Base-by-base conservation (phyloP, 2,113 vertebrate genomes). In the Hiodon tergisus region DNA sequence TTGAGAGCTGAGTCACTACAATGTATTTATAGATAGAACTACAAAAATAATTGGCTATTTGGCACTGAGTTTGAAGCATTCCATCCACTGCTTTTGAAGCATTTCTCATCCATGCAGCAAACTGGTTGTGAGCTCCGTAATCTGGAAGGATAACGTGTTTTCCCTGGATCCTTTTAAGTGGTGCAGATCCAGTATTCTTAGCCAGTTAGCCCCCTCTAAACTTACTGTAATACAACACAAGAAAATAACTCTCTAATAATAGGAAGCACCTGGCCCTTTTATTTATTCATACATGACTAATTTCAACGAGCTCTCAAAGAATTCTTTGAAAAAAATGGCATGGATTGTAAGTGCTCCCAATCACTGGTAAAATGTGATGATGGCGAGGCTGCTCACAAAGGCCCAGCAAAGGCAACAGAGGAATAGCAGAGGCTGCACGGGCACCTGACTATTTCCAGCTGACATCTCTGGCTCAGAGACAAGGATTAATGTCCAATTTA, bases 401-500 rank as follows among this genome's bases (percentile, higher is more conserved):
- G 52, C 3, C 2, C 16, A 69, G 86, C 87, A 88, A 90, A 90
- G 77, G 86, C 88, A 86, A 85, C 85, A 89, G 84, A 88, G 83
- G 83, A 85, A 86, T 83, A 81, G 81, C 87, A 82, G 82, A 81
- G 82, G 88, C 84, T 61, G 80, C 83, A 77, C 51, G 60, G 78
- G 81, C 87, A 90, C 86, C 86, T 85, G 88, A 87, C 85, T 87
- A 82, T 82, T 83, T 88, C 85, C 85, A 87, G 81, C 85, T 87
- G 87, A 87, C 87, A 85, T 89, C 86, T 84, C 84, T 78, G 87
- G 83, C 82, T 71, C 83, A 81, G 85, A 83, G 82, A 85, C 85
- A 16, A 78, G 86, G 88, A 90, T 91, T 90, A 90, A 70, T 80
- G 69, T 86, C 85, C 84, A 90, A 85, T 90, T 87, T 85, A 88